phyloP scores from a whole-genome alignment of 2,797 vertebrate genomes.

The Picus viridis region DNA sequence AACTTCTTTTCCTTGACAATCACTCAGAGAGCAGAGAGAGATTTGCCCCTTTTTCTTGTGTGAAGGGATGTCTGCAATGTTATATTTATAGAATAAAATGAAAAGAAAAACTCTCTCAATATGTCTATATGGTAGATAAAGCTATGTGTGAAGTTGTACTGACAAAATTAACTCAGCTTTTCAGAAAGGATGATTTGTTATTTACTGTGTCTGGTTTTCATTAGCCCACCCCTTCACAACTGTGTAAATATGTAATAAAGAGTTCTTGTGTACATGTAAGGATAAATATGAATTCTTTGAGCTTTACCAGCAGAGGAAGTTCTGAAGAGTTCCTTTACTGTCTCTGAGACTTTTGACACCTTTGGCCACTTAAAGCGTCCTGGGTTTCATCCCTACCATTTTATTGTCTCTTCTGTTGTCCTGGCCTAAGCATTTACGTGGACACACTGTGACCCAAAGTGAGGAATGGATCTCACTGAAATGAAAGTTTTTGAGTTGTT shows the following conservation, averaged over 20 bases:
- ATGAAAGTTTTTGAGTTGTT: background rate
- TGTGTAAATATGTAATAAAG: background rate
- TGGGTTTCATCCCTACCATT: background rate
- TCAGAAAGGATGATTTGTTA: background rate
- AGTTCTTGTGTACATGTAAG: background rate
- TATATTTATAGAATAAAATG: background rate
- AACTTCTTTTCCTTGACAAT: background rate
- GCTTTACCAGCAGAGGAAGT: background rate
- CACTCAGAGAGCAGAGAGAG: background rate
- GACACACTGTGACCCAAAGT: background rate
- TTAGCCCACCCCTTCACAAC: background rate
- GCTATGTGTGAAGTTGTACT: background rate
- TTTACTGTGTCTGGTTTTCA: background rate
- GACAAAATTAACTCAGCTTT: background rate
- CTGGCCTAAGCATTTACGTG: background rate
- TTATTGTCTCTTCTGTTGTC: background rate
- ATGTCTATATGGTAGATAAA: background rate
- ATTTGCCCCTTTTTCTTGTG: fast-evolving
- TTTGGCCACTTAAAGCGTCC: background rate
- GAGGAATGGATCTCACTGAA: background rate
- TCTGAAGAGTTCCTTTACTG: background rate
- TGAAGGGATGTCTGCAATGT: background rate
- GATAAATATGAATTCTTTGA: background rate
- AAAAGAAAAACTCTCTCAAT: background rate
- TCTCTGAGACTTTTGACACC: background rate